Evolutionary conservation across 2,113 vertebrate species (phyloP).

Genomic region (Solea solea): DNA sequence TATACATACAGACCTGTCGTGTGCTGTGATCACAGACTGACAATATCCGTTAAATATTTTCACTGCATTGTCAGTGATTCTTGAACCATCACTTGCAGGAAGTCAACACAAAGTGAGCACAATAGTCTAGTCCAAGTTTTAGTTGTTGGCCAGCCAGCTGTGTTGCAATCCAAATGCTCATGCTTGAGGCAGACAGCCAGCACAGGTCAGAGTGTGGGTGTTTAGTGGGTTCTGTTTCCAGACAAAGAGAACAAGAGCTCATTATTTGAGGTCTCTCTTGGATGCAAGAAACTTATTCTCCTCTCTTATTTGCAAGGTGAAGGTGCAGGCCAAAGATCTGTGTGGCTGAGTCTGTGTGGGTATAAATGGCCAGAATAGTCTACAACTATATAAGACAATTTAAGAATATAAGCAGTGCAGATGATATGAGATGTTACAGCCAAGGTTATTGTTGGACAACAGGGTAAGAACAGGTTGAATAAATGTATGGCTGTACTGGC

Average conservation of each 20-base stretch:
- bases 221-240: slow-evolving; percentile 63
- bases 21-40: slow-evolving; percentile 27
- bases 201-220: slow-evolving; percentile 59
- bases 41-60: slow-evolving; percentile 23
- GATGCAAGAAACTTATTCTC: slow-evolving; percentile 26
- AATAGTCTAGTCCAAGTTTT: slow-evolving; percentile 28
- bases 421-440: slow-evolving; percentile 29
- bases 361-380: slow-evolving; percentile 27
- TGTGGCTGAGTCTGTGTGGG: slow-evolving; percentile 10
- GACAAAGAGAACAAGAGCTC: slow-evolving; percentile 35
- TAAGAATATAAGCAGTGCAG: slow-evolving; percentile 9
- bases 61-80: slow-evolving; percentile 5
- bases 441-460: slow-evolving; percentile 33
- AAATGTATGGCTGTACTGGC: slow-evolving; percentile 3
- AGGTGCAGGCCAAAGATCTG: slow-evolving; percentile 15
- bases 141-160: slow-evolving; percentile 46
- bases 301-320: slow-evolving; percentile 31
- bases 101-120: slow-evolving; percentile 30
- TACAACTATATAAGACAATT: slow-evolving; percentile 9
- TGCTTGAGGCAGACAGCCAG: slow-evolving; percentile 41
- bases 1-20: slow-evolving; percentile 3
- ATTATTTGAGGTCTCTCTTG: slow-evolving; percentile 43
- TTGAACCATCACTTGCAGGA: slow-evolving; percentile 28
- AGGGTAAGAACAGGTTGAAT: neutral
- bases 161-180: slow-evolving; percentile 50